These are phyloP conservation scores for Muntiacus muntjak DNA, from an alignment of 2,113 vertebrate genomes.

Conservation along the genomic window DNA sequence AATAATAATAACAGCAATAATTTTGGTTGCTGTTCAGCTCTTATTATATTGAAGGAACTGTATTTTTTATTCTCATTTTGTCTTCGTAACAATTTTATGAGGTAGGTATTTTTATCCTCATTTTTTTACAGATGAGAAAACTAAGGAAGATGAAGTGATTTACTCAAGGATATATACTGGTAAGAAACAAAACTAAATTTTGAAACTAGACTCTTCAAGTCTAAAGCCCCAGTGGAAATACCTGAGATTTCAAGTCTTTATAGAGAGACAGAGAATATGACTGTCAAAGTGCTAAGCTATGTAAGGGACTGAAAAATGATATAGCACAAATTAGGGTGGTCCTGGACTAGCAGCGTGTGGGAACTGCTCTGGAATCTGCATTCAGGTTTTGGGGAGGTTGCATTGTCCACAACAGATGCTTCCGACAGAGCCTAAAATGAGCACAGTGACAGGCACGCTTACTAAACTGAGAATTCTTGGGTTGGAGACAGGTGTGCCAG, in stretches of 20 bases:
- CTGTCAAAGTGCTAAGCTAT: background rate
- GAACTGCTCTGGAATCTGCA: background rate
- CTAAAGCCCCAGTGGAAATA: background rate
- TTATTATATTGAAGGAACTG: background rate
- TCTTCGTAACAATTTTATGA: background rate
- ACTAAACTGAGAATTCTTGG: background rate
- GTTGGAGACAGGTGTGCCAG: background rate
- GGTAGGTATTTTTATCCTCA: background rate
- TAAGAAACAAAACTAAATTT: slow-evolving; percentile 5
- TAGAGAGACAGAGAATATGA: background rate
- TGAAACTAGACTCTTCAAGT: background rate
- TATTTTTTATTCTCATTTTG: background rate
- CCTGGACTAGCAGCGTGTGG: background rate
- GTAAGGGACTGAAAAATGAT: background rate
- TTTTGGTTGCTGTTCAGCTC: background rate
- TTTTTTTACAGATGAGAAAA: slow-evolving; percentile 32
- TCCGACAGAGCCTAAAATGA: background rate
- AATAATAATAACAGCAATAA: background rate
- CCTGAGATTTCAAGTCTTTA: background rate
- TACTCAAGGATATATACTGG: background rate
- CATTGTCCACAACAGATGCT: background rate
- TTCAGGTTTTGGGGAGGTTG: background rate
- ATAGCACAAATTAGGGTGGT: background rate
- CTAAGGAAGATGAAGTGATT: background rate
- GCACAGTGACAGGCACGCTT: background rate